Evolutionary conservation across 2,113 vertebrate species (phyloP), one percentile per base, ranked within the genome.

Genomic region (Coreoperca whiteheadi): DNA sequence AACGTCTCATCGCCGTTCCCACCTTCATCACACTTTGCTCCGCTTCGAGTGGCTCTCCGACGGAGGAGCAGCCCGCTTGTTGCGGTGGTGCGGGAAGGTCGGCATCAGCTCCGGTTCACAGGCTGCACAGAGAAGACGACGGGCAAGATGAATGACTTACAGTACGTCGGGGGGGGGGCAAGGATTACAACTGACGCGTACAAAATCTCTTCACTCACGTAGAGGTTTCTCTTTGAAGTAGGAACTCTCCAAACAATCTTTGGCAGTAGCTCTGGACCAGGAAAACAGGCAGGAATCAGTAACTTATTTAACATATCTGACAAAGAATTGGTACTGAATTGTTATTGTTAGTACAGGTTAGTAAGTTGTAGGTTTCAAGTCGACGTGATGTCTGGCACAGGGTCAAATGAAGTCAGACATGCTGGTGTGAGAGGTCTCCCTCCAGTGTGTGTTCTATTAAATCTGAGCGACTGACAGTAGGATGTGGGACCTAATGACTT

Each of bases 151-250:
- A 78, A 69, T 14, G 60, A n/a, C 9, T 39, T 2, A 4, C 1
- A 10, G 37, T 4, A 6, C 3, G 61, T 15, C 32, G n/a, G 15
- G 43, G 41, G n/a, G 15, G 43, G 41, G 34, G n/a, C 2, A 1
- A 6, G 14, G 28, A 25, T 7, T 0, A n/a, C 34, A 12, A n/a
- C 50, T 6, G 9, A 23, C 28, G 2, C 1, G 8, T 7, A 2
- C 0, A 9, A 11, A 1, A 11, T 2, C 3, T 1, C 4, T 68
- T 39, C 8, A 98, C 98, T 97, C 88, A 99, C 98, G 98, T 21
- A 99, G 86, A 6, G 98, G 98, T 79, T 99, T 99, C 87, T 99
- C 98, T 88, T 99, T 99, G 93, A 99, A 99, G 94, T 99, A 99
- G 21, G 98, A 99, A 74, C 97, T 99, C 68, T 99, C 98, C 93